Conservation (phyloP, 2,797 vertebrate species). For the Gymnocypris eckloni region DNA sequence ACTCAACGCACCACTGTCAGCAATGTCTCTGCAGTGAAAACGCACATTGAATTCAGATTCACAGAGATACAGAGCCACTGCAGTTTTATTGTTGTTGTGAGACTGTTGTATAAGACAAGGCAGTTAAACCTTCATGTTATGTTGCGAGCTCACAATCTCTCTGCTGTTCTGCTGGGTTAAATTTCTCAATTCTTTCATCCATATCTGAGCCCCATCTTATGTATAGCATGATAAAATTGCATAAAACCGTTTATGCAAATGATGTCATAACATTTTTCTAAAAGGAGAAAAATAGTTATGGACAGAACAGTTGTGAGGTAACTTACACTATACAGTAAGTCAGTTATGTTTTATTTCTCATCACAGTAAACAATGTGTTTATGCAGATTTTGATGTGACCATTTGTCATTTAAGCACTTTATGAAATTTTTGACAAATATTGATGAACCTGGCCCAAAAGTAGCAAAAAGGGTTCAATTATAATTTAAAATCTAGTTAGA, state of each 20-base stretch:
- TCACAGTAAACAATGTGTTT: neutral
- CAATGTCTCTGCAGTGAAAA: slow-evolving; percentile 37
- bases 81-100: slow-evolving; percentile 24
- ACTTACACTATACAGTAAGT: too few relatives aligned
- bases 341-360: neutral
- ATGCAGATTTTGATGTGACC: neutral
- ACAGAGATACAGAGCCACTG: neutral
- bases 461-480: neutral
- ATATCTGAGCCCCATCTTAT: neutral
- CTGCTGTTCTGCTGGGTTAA: neutral
- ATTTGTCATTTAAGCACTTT: neutral
- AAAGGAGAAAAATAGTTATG: neutral
- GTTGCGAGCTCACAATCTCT: neutral
- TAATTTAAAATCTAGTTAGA: neutral
- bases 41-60: slow-evolving; percentile 40
- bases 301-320: neutral
- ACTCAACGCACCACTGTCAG: slow-evolving; percentile 59
- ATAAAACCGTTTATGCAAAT: neutral
- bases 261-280: neutral
- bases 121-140: neutral
- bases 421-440: neutral
- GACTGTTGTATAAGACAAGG: neutral
- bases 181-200: neutral
- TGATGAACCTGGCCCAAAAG: neutral
- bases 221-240: neutral